Conservation (phyloP, 2,888 invertebrate species). For the Gnatocerus cornutus region DNA sequence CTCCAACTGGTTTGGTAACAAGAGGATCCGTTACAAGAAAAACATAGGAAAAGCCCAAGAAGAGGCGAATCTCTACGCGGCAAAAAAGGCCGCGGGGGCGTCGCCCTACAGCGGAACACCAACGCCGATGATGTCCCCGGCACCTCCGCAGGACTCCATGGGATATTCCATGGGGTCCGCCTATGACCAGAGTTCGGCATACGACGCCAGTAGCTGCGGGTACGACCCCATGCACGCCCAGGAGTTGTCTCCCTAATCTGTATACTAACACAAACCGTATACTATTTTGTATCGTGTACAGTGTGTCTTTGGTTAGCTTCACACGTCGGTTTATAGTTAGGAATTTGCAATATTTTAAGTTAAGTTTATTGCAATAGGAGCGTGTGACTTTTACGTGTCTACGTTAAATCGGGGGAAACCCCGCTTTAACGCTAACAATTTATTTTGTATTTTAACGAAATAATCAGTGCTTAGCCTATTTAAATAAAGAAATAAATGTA, state of each 20-base stretch:
- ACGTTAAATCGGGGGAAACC: background rate
- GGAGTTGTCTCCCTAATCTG: conserved; percentile 79
- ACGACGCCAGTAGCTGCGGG: conserved; percentile 92
- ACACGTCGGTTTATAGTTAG: conserved; percentile 14
- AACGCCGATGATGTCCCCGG: conserved; percentile 96
- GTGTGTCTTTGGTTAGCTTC: conserved; percentile 18
- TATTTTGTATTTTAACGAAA: conserved; percentile 10
- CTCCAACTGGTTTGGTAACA: conserved; percentile 99
- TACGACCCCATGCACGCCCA: conserved; percentile 93
- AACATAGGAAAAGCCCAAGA: conserved; percentile 99
- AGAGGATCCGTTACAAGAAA: conserved; percentile 99
- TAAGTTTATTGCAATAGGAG: conserved; percentile 4
- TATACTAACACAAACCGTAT: conserved; percentile 41
- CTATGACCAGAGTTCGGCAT: conserved; percentile 90
- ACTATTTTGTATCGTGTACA: conserved; percentile 36
- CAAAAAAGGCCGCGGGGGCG: conserved; percentile 95
- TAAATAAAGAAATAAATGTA: conserved; percentile 26
- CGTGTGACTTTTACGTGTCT: background rate
- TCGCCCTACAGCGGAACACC: conserved; percentile 87
- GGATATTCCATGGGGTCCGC: conserved; percentile 95
- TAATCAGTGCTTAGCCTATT: conserved; percentile 13
- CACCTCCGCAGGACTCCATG: conserved; percentile 93
- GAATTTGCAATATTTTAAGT: conserved; percentile 27
- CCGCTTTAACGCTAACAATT: background rate
- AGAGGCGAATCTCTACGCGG: conserved; percentile 98